Evolutionary conservation across 2,113 vertebrate genomes (phyloP).

Genomic region (Antechinus stuartii): DNA sequence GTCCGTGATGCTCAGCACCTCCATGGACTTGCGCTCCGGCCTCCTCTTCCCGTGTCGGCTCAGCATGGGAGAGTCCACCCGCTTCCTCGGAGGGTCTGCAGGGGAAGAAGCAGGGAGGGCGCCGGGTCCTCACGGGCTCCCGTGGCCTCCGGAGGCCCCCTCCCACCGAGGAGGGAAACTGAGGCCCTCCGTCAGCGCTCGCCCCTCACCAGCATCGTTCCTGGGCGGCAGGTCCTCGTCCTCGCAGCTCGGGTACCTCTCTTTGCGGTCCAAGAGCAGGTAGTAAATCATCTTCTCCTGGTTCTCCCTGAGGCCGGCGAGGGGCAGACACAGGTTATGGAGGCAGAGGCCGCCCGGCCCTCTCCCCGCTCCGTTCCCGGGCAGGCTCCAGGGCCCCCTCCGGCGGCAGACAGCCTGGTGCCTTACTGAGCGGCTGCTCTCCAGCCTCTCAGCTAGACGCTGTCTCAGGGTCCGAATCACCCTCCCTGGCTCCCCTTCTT

Average conservation of each 20-base stretch:
- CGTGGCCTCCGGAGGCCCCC: no score
- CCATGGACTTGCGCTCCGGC: conserved; percentile 94
- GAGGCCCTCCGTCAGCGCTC: not conserved
- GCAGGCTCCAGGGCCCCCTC: no score
- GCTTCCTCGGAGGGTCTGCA: conserved; percentile 92
- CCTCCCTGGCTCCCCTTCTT: not conserved
- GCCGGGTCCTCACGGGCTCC: no score
- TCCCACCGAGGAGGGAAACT: not conserved
- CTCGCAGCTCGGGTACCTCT: conserved; percentile 95
- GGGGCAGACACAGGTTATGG: not conserved
- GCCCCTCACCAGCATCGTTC: conserved; percentile 90
- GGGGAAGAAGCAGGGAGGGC: not conserved
- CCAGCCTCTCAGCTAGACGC: not conserved
- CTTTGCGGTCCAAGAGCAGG: conserved; percentile 93
- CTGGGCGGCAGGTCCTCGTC: conserved; percentile 93
- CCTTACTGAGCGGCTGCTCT: no score
- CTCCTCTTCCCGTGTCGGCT: conserved; percentile 92
- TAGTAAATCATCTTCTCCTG: conserved; percentile 98
- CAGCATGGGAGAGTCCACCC: conserved; percentile 94
- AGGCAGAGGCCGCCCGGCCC: accelerated
- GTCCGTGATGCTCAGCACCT: conserved; percentile 93
- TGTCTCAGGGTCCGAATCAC: not conserved
- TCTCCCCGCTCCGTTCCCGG: not conserved
- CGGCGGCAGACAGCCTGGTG: no score
- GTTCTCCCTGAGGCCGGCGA: conserved; percentile 87